A percentile compares a stretch with the other conserved stretches of the same genome.
These are phyloP conservation scores for Micromesistius poutassou DNA, from an alignment of 2,797 vertebrate species.

Conservation along the genomic window DNA sequence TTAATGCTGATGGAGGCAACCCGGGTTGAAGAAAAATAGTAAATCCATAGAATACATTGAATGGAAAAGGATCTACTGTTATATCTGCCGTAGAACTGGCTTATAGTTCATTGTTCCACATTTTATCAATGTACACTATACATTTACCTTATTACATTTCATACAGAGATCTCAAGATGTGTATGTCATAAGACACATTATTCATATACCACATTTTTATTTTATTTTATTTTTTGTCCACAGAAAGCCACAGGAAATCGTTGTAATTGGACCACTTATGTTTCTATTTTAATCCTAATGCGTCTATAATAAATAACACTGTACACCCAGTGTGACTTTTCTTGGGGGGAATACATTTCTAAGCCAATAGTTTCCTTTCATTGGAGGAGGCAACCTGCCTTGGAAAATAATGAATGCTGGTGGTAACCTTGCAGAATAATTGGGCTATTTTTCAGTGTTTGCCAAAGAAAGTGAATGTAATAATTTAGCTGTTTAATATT, in stretches of 20 bases:
- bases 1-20: background rate
- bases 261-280: background rate
- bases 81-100: background rate
- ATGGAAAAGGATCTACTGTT: background rate
- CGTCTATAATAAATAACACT: background rate
- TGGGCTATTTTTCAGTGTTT: slow-evolving; percentile 57
- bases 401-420: slow-evolving; percentile 39
- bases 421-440: slow-evolving; percentile 61
- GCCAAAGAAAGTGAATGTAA: slow-evolving; percentile 54
- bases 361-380: background rate
- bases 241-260: background rate
- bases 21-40: background rate
- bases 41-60: too few species aligned
- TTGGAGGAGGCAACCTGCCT: slow-evolving; percentile 18
- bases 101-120: background rate
- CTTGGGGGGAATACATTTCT: background rate
- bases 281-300: background rate
- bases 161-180: background rate
- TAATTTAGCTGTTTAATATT: slow-evolving; percentile 50
- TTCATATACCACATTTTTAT: background rate
- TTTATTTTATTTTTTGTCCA: background rate
- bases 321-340: background rate
- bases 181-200: background rate
- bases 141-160: background rate
- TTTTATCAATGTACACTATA: background rate